phyloP scores from a whole-genome alignment of 2,113 vertebrate genomes.

The Sclerurus mexicanus region DNA sequence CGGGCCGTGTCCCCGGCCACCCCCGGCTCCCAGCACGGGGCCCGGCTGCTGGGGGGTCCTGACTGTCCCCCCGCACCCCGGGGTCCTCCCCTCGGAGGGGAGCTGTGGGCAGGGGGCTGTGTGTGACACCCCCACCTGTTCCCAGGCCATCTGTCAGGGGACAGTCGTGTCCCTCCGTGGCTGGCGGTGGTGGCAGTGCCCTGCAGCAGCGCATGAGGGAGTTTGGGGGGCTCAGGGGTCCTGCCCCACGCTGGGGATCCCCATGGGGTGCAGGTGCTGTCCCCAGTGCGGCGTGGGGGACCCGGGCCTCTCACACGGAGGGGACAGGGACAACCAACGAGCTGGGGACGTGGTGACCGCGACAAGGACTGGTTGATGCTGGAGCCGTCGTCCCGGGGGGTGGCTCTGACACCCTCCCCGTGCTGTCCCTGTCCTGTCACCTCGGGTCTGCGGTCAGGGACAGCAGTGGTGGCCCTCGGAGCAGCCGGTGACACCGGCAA shows the following conservation, averaged over 20 bases:
- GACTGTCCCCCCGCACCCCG: background rate
- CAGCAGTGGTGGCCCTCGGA: background rate
- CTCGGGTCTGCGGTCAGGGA: background rate
- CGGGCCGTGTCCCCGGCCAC: background rate
- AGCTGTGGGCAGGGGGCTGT: background rate
- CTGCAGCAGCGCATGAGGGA: background rate
- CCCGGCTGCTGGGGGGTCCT: background rate
- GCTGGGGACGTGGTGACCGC: background rate
- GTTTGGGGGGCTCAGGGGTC: background rate
- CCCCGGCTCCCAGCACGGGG: too few relatives aligned
- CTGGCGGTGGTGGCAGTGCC: background rate
- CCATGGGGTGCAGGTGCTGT: background rate
- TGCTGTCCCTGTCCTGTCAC: background rate
- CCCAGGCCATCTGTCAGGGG: background rate
- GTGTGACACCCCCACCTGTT: background rate
- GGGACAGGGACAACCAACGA: background rate
- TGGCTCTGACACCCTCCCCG: background rate
- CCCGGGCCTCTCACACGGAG: background rate
- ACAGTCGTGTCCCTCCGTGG: background rate
- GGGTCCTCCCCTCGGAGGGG: background rate
- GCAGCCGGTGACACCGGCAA: background rate
- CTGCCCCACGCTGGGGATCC: too few relatives aligned
- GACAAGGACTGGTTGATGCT: too few relatives aligned
- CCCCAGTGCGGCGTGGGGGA: background rate
- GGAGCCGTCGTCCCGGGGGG: background rate